These are phyloP conservation scores for Anas platyrhynchos DNA, from an alignment of 2,113 vertebrate species.

Conservation along the genomic window DNA sequence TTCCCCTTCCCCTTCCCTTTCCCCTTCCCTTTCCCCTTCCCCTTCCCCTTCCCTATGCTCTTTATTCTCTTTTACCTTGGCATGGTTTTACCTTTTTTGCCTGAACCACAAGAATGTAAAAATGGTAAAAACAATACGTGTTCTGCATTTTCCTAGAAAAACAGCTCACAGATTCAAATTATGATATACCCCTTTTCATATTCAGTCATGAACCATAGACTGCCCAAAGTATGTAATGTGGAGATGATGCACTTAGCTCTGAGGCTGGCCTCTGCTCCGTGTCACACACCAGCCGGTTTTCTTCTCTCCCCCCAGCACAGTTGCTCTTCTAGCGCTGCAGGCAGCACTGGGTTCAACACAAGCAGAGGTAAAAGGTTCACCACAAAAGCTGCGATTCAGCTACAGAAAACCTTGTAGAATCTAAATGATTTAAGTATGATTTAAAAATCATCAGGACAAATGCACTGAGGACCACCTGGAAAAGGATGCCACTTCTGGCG, in stretches of 20 bases:
- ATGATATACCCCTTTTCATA: not conserved
- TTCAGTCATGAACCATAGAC: not conserved
- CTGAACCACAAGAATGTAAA: not conserved
- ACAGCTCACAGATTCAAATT: not conserved
- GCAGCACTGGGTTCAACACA: not conserved
- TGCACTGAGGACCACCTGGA: not conserved
- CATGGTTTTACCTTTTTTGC: not conserved
- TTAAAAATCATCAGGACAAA: not conserved
- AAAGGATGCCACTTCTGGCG: not conserved
- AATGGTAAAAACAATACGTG: not conserved
- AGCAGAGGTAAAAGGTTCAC: not conserved
- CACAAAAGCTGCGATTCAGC: not conserved
- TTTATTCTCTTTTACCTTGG: not conserved
- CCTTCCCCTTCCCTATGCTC: too few relatives aligned
- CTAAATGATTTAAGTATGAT: not conserved
- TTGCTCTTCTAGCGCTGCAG: not conserved
- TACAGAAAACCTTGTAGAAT: not conserved
- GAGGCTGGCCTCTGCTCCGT: not conserved
- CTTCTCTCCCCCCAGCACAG: not conserved
- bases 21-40: not conserved
- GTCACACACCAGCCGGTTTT: not conserved
- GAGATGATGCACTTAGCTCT: not conserved
- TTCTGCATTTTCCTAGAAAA: not conserved
- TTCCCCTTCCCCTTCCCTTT: too few relatives aligned
- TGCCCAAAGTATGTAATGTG: not conserved